Evolutionary conservation across 2,113 vertebrate species (phyloP).

Genomic region (Mustela lutreola): DNA sequence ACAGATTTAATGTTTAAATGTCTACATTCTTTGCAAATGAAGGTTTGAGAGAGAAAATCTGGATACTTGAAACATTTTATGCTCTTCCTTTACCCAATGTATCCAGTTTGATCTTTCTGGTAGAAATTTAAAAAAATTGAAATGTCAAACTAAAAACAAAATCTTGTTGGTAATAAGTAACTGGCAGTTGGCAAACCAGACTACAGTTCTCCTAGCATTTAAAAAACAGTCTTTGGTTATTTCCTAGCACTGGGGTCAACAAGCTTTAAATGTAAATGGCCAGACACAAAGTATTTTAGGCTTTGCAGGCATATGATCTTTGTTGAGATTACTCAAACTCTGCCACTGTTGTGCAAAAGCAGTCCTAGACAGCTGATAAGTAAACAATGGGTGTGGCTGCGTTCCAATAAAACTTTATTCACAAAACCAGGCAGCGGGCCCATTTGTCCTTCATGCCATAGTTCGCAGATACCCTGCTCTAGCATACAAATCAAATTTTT

Average conservation of each 20-base stretch:
- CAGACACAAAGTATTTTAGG: neutral
- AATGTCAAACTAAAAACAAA: constrained; percentile 67
- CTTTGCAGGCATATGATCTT: neutral
- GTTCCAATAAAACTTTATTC: constrained; percentile 60
- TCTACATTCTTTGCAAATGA: constrained; percentile 12
- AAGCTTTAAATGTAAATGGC: neutral
- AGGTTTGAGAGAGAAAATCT: constrained; percentile 52
- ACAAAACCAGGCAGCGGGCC: neutral
- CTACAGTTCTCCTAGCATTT: constrained; percentile 57
- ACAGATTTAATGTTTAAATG: constrained; percentile 66
- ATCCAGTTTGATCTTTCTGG: constrained; percentile 67
- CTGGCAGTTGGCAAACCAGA: constrained; percentile 69
- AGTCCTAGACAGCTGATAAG: neutral
- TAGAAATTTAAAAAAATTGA: constrained; percentile 33
- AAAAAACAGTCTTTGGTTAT: constrained; percentile 49
- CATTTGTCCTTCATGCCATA: neutral
- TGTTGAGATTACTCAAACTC: neutral
- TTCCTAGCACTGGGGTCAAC: neutral
- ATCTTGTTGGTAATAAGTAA: constrained; percentile 63
- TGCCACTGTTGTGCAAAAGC: neutral
- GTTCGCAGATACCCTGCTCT: neutral
- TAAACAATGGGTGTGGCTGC: neutral
- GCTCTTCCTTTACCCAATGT: constrained; percentile 11
- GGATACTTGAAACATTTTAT: constrained; percentile 41
- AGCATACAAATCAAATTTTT: constrained; percentile 34